These are phyloP conservation scores for Dicentrarchus labrax DNA, from an alignment of 2,113 vertebrate genomes.

Conservation along the genomic window DNA sequence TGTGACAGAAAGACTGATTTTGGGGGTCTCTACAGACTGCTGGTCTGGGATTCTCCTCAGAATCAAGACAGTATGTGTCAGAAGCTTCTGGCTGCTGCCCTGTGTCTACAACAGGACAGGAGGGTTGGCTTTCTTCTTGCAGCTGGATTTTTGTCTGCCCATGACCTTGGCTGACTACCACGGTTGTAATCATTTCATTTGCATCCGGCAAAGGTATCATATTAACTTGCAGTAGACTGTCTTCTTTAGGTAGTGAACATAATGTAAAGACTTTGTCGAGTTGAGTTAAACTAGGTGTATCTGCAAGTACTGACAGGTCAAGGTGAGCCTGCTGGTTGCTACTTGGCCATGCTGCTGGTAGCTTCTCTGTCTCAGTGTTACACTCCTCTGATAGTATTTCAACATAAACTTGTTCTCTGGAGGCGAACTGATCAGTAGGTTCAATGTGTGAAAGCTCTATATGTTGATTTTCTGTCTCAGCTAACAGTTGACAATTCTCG, in stretches of 20 bases:
- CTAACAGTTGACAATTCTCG: not conserved
- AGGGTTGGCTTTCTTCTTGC: not conserved
- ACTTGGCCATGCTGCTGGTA: not conserved
- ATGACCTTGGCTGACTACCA: not conserved
- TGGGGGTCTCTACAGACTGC: not conserved
- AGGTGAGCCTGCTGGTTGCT: not conserved
- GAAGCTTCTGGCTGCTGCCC: not conserved
- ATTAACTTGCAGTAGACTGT: not conserved
- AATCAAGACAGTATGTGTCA: not conserved
- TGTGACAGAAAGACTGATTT: not conserved
- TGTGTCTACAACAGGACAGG: slow-evolving; percentile 25
- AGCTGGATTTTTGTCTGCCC: not conserved
- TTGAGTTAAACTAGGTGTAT: not conserved
- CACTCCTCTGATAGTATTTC: not conserved
- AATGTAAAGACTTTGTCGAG: not conserved
- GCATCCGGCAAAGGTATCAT: not conserved
- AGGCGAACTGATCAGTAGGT: not conserved
- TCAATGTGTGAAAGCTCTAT: not conserved
- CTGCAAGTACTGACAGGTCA: not conserved
- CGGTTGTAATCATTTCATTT: not conserved
- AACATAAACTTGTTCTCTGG: not conserved
- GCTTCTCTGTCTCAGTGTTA: not conserved
- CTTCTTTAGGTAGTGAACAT: not conserved
- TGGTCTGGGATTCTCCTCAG: not conserved
- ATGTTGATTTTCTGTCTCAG: not conserved